Percentiles rank a stretch among this genome's conserved stretches.
Evolutionary conservation across 2,888 invertebrate species (phyloP).

Genomic region (Sphaerophoria taeniata): DNA sequence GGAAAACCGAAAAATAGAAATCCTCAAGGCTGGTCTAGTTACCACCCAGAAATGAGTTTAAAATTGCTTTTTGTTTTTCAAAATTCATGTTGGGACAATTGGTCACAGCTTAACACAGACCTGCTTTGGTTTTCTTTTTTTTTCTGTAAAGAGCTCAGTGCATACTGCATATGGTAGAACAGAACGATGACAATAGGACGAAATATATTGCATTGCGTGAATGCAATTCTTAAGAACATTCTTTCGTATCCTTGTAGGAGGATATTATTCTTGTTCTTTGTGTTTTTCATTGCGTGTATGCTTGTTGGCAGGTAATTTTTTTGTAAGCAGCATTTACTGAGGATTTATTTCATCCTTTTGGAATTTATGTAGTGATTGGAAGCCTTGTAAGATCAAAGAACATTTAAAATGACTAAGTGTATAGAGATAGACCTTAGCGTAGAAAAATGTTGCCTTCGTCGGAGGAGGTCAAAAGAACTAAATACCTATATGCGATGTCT

Average conservation of each 20-base stretch:
- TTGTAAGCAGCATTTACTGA: not conserved
- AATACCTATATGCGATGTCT: too few relatives aligned
- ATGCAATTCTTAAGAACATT: conserved; percentile 31
- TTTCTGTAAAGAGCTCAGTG: conserved; percentile 46
- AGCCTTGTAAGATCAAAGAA: conserved; percentile 13
- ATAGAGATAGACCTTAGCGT: too few relatives aligned
- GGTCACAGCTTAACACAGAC: conserved; percentile 58
- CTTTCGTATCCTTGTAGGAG: conserved; percentile 57
- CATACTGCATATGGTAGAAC: conserved; percentile 44
- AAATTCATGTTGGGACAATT: conserved; percentile 40
- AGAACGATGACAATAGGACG: conserved; percentile 53
- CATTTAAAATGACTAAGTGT: too few relatives aligned
- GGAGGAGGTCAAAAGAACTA: too few relatives aligned
- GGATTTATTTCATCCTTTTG: not conserved
- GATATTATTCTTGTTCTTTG: conserved; percentile 10
- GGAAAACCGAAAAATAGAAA: not conserved
- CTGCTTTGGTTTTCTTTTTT: conserved; percentile 53
- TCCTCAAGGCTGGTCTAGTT: conserved; percentile 52
- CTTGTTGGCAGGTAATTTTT: conserved; percentile 42
- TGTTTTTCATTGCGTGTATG: not conserved
- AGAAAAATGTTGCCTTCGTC: too few relatives aligned
- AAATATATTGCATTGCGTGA: conserved; percentile 62
- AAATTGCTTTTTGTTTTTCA: conserved; percentile 39
- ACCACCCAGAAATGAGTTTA: conserved; percentile 70
- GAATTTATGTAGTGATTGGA: not conserved